Percentiles rank a stretch among this genome's conserved stretches.
Evolutionary conservation across 1,140 invertebrate species (phyloP).

Genomic region (Goniozus legneri): DNA sequence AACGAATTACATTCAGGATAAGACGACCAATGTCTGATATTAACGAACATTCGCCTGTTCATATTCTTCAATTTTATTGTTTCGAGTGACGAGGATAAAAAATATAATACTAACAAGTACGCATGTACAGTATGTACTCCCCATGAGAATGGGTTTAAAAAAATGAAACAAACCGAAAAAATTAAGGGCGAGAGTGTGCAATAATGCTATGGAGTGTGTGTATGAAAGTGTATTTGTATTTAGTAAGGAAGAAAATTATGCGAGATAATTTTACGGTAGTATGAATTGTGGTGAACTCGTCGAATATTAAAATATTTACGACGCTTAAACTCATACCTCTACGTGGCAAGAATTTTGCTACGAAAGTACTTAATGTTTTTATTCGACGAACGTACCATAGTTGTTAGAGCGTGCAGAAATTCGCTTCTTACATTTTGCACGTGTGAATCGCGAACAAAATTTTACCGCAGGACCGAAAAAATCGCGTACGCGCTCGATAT

Average conservation of each 20-base stretch:
- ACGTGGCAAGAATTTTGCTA: background rate
- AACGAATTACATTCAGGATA: background rate
- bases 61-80: slow-evolving; percentile 28
- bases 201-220: background rate
- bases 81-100: slow-evolving; percentile 17
- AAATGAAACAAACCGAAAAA: background rate
- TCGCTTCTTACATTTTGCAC: slow-evolving; percentile 25
- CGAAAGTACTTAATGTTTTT: background rate
- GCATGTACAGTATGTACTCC: slow-evolving; percentile 15
- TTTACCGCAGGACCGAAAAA: slow-evolving; percentile 21
- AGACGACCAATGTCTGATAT: background rate
- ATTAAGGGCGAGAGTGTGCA: slow-evolving; percentile 2
- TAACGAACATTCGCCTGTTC: slow-evolving; percentile 25
- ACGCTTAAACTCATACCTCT: background rate
- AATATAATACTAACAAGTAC: background rate
- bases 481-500: slow-evolving; percentile 19
- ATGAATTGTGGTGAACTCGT: background rate
- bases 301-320: background rate
- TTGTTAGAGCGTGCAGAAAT: slow-evolving; percentile 20
- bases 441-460: slow-evolving; percentile 18
- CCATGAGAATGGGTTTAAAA: background rate
- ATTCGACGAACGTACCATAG: background rate
- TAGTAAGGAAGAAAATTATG: background rate
- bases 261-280: background rate
- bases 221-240: background rate